A percentile compares a stretch with the other conserved stretches of the same genome.
Evolutionary conservation across 2,113 vertebrate species (phyloP).

Genomic region (Ictidomys tridecemlineatus): DNA sequence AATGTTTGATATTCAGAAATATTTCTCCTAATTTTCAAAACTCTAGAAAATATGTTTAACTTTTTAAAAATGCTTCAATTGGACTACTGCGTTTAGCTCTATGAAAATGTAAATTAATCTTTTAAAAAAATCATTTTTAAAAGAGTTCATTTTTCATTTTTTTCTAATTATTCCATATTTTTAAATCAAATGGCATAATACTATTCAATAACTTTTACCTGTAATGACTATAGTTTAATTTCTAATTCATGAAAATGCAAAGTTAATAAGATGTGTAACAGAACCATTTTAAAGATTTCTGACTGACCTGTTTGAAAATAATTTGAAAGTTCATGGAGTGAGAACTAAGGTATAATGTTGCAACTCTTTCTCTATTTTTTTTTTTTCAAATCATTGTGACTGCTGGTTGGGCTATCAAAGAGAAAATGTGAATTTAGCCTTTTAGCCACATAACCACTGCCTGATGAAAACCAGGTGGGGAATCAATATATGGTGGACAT

Average conservation of each 20-base stretch:
- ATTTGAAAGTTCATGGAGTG: conserved; percentile 72
- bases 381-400: conserved; percentile 65
- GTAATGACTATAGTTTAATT: not conserved
- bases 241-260: conserved; percentile 60
- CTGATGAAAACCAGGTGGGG: conserved; percentile 84
- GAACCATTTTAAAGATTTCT: conserved; percentile 69
- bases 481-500: conserved; percentile 7
- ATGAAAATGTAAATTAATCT: not conserved
- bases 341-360: conserved; percentile 68
- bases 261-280: conserved; percentile 70
- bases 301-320: conserved; percentile 80
- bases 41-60: not conserved
- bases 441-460: conserved; percentile 72
- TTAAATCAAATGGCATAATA: not conserved
- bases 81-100: not conserved
- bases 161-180: conserved; percentile 18
- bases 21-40: conserved; percentile 41
- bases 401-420: conserved; percentile 70
- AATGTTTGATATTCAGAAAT: conserved; percentile 10
- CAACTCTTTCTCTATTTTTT: conserved; percentile 53
- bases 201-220: conserved; percentile 13
- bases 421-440: conserved; percentile 78
- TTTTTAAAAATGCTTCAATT: not conserved
- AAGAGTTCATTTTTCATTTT: not conserved
- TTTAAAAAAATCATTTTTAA: conserved; percentile 7